Percentiles rank a stretch among this genome's conserved stretches.
phyloP scores from a whole-genome alignment of 30 jellyfish, hydroid and myxozoan species.

The Aurelia sp. region DNA sequence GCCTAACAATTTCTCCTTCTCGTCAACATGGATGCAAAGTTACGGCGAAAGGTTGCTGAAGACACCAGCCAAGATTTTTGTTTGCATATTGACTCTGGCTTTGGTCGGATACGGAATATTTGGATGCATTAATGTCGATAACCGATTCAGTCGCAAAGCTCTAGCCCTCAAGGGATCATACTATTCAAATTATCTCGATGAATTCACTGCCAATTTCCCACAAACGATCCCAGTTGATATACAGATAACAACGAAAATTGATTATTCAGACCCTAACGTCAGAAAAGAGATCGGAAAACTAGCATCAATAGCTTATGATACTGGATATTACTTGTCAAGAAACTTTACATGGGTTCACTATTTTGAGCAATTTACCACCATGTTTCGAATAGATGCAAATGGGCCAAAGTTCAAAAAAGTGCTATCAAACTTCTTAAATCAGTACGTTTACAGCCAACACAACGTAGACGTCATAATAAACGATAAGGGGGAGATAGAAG shows the following conservation, averaged over 20 bases:
- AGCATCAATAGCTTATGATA: conserved; percentile 38
- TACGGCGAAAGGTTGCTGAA: conserved; percentile 50
- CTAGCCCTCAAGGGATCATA: conserved; percentile 66
- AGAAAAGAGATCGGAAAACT: conserved; percentile 29
- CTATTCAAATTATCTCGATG: conserved; percentile 46
- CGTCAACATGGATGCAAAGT: conserved; percentile 33
- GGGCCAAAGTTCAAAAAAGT: conserved; percentile 21
- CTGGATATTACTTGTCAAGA: conserved; percentile 53
- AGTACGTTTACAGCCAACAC: conserved; percentile 33
- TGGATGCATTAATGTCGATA: conserved; percentile 61
- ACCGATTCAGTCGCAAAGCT: conserved; percentile 59
- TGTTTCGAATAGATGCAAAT: conserved; percentile 8
- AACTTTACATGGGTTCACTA: conserved; percentile 56
- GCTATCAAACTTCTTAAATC: too few species aligned
- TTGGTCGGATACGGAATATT: conserved; percentile 59
- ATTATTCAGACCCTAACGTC: conserved; percentile 55
- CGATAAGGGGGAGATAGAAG: conserved; percentile 40
- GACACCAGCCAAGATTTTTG: conserved; percentile 36
- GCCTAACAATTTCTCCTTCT: conserved; percentile 55
- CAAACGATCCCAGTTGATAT: conserved; percentile 71
- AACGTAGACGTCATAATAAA: conserved; percentile 54
- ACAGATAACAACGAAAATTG: conserved; percentile 21
- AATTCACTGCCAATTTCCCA: conserved; percentile 60
- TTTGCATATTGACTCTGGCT: conserved; percentile 30
- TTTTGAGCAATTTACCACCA: conserved; percentile 25